Conservation (phyloP, 2,113 vertebrate genomes). For the Tyto alba region DNA sequence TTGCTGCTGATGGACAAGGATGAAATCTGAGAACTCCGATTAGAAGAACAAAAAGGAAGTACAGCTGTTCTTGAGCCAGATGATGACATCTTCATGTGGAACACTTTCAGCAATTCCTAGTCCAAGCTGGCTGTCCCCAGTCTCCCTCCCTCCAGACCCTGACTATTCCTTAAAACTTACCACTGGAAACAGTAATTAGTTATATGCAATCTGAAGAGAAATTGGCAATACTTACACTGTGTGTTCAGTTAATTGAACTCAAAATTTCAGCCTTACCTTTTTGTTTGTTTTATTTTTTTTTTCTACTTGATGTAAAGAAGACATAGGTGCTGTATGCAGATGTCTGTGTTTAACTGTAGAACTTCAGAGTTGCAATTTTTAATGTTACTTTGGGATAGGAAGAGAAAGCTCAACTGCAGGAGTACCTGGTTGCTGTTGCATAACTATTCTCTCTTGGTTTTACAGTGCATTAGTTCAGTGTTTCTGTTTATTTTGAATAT, state of each 20-base stretch:
- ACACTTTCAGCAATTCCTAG: background rate
- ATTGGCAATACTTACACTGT: background rate
- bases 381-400: background rate
- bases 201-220: background rate
- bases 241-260: background rate
- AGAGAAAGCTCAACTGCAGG: background rate
- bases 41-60: background rate
- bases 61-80: background rate
- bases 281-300: background rate
- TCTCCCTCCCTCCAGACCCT: background rate
- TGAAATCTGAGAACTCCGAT: background rate
- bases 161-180: background rate
- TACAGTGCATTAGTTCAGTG: background rate
- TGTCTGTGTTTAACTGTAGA: background rate
- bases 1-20: background rate
- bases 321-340: background rate
- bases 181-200: rapidly evolving
- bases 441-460: background rate
- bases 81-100: background rate
- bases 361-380: background rate
- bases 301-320: background rate
- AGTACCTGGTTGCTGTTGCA: background rate
- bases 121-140: background rate
- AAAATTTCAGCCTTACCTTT: background rate
- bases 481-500: background rate